Evolutionary conservation across 2,797 vertebrate genomes (phyloP).

Genomic region (Onychomys arenicola): DNA sequence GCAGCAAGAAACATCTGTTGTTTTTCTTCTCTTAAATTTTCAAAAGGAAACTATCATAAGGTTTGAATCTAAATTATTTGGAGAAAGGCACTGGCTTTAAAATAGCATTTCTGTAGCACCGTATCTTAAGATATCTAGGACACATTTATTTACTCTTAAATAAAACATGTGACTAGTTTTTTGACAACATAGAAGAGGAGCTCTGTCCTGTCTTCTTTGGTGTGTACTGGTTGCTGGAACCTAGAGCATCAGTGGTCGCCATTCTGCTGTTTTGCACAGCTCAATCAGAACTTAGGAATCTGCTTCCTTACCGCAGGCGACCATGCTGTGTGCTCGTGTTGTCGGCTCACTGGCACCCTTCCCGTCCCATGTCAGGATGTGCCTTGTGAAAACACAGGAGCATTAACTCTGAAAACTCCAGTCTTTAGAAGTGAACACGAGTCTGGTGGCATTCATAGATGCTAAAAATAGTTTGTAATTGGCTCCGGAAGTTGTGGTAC

Average conservation of each 20-base stretch:
- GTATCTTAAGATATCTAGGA: slow-evolving; percentile 15
- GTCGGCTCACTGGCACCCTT: slow-evolving; percentile 57
- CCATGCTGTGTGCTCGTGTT: slow-evolving; percentile 59
- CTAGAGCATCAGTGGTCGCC: neutral
- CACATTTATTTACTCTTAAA: slow-evolving; percentile 19
- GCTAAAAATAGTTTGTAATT: slow-evolving; percentile 75
- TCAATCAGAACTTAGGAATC: slow-evolving; percentile 31
- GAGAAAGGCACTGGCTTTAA: slow-evolving; percentile 37
- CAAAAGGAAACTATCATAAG: neutral
- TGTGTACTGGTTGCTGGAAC: slow-evolving; percentile 20
- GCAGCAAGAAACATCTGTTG: neutral
- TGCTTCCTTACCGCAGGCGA: slow-evolving; percentile 36
- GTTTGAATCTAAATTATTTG: slow-evolving; percentile 26
- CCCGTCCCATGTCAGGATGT: slow-evolving; percentile 54
- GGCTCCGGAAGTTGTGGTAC: slow-evolving; percentile 62
- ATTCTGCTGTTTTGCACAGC: slow-evolving; percentile 43
- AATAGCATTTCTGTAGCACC: slow-evolving; percentile 2
- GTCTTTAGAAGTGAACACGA: slow-evolving; percentile 56
- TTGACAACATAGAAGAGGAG: slow-evolving; percentile 22
- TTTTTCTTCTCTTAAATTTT: slow-evolving; percentile 18
- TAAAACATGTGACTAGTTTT: slow-evolving; percentile 20
- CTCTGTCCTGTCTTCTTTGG: neutral
- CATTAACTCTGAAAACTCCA: slow-evolving; percentile 66
- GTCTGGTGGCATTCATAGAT: slow-evolving; percentile 23
- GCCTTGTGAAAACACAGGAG: slow-evolving; percentile 37